Evolutionary conservation across 2,888 invertebrate genomes (phyloP).

Genomic region (Cryptophagus acutangulus): DNA sequence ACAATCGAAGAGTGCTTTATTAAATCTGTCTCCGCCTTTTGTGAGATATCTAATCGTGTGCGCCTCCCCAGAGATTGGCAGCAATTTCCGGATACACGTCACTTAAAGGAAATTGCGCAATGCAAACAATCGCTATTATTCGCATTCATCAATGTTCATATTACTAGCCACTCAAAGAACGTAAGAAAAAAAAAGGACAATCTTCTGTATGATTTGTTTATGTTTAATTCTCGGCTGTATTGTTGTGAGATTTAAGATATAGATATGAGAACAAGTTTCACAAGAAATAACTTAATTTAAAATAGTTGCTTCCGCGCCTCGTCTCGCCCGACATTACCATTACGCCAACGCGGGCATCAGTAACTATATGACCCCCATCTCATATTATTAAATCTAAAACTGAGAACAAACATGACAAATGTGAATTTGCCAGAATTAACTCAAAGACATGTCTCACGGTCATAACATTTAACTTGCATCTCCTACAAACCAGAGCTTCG

Average conservation of each 20-base stretch:
- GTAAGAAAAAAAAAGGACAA: no score
- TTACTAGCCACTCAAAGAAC: no score
- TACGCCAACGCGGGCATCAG: conserved; percentile 15
- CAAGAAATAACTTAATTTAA: conserved; percentile 3
- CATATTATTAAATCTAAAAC: conserved; percentile 6
- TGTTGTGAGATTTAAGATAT: conserved; percentile 2
- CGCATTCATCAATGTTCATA: conserved; percentile 39
- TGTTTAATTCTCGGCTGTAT: no score
- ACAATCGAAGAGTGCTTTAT: conserved; percentile 47
- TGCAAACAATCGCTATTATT: conserved; percentile 46
- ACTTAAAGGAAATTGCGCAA: conserved; percentile 47
- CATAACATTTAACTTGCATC: no score
- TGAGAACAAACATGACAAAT: conserved; percentile 1
- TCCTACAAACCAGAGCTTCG: no score
- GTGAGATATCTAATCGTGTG: conserved; percentile 47
- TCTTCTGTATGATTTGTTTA: no score
- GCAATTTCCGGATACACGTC: conserved; percentile 51
- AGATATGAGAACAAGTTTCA: conserved; percentile 6
- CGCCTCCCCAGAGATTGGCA: conserved; percentile 47
- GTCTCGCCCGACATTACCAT: conserved; percentile 1
- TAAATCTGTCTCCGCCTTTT: conserved; percentile 47
- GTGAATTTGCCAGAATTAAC: conserved; percentile 15
- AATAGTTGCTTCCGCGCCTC: conserved; percentile 15
- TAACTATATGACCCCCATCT: conserved; percentile 13
- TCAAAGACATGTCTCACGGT: conserved; percentile 20